Percentiles rank a stretch among this genome's conserved stretches.
Conservation (phyloP, 2,888 invertebrate genomes). For the Meteorus cinctellus region DNA sequence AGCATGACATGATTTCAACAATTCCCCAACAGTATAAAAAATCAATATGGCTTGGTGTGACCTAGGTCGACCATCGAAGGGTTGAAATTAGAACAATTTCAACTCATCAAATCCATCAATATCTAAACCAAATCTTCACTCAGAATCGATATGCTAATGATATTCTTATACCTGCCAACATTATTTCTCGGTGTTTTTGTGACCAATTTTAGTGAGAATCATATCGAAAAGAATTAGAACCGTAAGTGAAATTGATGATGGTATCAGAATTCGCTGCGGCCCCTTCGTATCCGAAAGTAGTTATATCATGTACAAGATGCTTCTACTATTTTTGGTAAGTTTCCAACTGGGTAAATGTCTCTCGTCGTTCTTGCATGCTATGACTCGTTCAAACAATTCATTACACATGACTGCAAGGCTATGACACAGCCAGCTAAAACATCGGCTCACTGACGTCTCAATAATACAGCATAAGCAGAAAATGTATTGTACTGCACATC, state of each 20-base stretch:
- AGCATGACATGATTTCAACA: too few relatives aligned
- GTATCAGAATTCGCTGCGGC: neutral
- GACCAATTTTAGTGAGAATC: too few relatives aligned
- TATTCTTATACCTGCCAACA: too few relatives aligned
- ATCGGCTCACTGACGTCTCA: neutral
- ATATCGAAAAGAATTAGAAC: neutral
- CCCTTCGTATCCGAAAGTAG: neutral
- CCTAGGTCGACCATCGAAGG: too few relatives aligned
- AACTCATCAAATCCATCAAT: too few relatives aligned
- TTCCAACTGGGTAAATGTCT: slow-evolving; percentile 13
- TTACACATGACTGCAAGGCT: neutral
- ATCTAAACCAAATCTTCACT: too few relatives aligned
- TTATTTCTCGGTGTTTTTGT: too few relatives aligned
- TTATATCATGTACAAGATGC: neutral
- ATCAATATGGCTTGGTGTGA: too few relatives aligned
- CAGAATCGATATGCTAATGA: too few relatives aligned
- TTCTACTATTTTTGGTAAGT: neutral
- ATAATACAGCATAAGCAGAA: neutral
- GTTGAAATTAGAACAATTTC: too few relatives aligned
- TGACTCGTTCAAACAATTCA: neutral
- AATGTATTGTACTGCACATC: neutral
- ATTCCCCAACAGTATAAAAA: too few relatives aligned
- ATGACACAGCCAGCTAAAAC: neutral
- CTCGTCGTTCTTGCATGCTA: neutral
- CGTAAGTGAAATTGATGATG: neutral